Evolutionary conservation across 2,888 invertebrate genomes (phyloP).

Genomic region (Sarcophaga rosellei): DNA sequence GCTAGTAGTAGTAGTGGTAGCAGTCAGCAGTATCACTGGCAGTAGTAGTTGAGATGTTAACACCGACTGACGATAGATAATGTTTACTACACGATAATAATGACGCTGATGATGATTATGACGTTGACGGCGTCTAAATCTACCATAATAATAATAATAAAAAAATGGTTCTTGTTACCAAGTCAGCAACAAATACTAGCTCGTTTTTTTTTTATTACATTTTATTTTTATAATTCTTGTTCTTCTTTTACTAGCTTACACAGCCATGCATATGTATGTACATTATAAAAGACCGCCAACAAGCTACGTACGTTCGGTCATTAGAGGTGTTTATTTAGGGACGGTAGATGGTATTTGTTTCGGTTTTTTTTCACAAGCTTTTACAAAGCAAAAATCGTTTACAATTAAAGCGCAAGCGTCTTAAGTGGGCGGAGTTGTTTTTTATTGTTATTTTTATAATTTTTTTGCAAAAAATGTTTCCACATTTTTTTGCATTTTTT

Average conservation of each 20-base stretch:
- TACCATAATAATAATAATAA: constrained; percentile 19
- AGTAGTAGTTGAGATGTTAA: constrained; percentile 48
- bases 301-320: constrained; percentile 31
- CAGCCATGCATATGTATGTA: not conserved
- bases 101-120: constrained; percentile 19
- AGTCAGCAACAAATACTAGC: constrained; percentile 32
- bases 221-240: constrained; percentile 19
- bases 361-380: constrained; percentile 34
- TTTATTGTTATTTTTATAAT: constrained; percentile 72
- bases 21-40: constrained; percentile 47
- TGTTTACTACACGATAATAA: constrained; percentile 2
- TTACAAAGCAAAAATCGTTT: constrained; percentile 61
- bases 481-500: constrained; percentile 36
- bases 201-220: no score
- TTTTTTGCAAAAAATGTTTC: constrained; percentile 40
- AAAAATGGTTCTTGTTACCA: constrained; percentile 34
- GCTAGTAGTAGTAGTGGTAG: no score
- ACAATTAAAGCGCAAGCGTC: constrained; percentile 74
- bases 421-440: constrained; percentile 80
- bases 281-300: constrained; percentile 37
- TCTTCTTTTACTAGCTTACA: not conserved
- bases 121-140: constrained; percentile 49
- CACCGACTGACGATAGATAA: constrained; percentile 14
- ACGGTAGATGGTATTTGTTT: constrained; percentile 45
- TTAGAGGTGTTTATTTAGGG: constrained; percentile 62